Percentiles rank a stretch among this genome's conserved stretches.
Evolutionary conservation across 2,888 invertebrate species (phyloP).

Genomic region (Lasioglossum calceatum): DNA sequence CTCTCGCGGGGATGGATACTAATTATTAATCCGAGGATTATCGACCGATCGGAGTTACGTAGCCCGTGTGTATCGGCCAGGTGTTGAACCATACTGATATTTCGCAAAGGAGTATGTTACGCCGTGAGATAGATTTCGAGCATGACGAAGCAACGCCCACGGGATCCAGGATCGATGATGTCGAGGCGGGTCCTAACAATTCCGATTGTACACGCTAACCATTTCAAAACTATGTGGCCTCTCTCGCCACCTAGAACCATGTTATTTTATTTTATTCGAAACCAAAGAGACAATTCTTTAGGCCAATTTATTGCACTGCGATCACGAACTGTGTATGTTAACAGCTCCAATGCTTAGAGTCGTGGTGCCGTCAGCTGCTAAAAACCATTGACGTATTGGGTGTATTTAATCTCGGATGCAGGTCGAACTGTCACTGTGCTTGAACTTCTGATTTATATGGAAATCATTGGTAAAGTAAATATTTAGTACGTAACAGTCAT

Average conservation of each 20-base stretch:
- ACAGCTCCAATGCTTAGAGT: neutral
- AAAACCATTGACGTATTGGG: neutral
- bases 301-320: neutral
- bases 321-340: neutral
- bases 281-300: neutral
- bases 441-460: neutral
- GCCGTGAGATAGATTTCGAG: slow-evolving; percentile 4
- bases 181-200: slow-evolving; percentile 1
- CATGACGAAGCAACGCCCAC: neutral
- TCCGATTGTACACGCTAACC: neutral
- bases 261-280: neutral
- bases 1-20: slow-evolving; percentile 1
- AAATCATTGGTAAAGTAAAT: neutral
- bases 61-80: neutral
- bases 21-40: slow-evolving; percentile 8
- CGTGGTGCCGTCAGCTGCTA: neutral
- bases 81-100: neutral
- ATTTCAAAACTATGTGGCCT: neutral
- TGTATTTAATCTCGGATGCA: neutral
- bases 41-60: slow-evolving; percentile 6
- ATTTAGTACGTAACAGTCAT: too few relatives aligned
- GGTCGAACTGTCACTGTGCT: neutral
- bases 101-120: neutral
- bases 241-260: neutral
- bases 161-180: slow-evolving; percentile 8